Evolutionary conservation across 2,888 invertebrate genomes (phyloP), one percentile per base, ranked within the genome.

Genomic region (Callyntrura sp.): DNA sequence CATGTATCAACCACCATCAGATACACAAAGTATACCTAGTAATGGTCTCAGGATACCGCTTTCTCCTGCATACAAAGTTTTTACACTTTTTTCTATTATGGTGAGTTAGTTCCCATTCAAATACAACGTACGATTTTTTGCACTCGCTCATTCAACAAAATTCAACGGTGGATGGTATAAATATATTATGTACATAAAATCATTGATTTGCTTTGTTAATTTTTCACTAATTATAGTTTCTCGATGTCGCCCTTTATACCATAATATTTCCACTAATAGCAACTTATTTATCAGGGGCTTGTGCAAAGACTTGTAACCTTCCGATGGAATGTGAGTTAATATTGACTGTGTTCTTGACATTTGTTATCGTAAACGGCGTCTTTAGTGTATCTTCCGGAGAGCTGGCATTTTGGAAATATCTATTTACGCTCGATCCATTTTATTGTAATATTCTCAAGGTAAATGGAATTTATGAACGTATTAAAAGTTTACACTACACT

Each of bases 361-460:
- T 57, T 35, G 14, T 11, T 0, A 0, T 85, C 0, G 45, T 85
- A 2, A 23, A 85, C n/a, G 17, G 55, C 1, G n/a, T 73, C 5
- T 55, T 70, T n/a, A 1, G 20, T 14, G 0, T 73, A 5, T 55
- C 35, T 35, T 35, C 57, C 5, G 73, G 57, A 55, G 85, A 85
- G 28, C 6, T 12, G 5, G 0, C 6, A 1, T 85, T 57, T 17
- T 85, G 85, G 85, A 85, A 55, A 51, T 57, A 73, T 57, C 43
- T 85, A 20, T 85, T 85, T 12, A 57, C 70, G 14, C 51, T 60
- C 12, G 85, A 85, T 4, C 20, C 20, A 4, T 43, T 45, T 8
- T 17, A 45, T 14, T 23, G 1, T 28, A 70, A 14, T 28, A 3
- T 78, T 35, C 78, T 78, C 2, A 55, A 12, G 78, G 78, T 78